phyloP scores from a whole-genome alignment of 2,888 invertebrate species.

The Phortica okadai region DNA sequence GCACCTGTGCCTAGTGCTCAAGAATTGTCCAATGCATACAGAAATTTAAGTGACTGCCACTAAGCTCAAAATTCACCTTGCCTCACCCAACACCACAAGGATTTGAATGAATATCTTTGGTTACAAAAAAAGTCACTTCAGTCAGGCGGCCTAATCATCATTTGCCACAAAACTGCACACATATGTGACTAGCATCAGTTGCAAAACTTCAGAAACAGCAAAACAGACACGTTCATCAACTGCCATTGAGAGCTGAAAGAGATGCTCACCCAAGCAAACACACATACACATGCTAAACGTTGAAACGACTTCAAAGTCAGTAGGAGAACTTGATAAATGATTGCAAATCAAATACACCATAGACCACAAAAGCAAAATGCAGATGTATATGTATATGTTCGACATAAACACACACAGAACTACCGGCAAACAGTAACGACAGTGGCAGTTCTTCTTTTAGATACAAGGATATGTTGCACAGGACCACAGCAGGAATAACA shows the following conservation, averaged over 20 bases:
- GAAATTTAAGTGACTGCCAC: too few species aligned
- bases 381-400: conserved; percentile 3
- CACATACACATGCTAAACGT: not conserved
- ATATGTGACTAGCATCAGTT: not conserved
- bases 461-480: not conserved
- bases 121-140: not conserved
- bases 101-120: too few species aligned
- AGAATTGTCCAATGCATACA: too few species aligned
- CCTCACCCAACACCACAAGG: too few species aligned
- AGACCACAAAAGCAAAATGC: conserved; percentile 29
- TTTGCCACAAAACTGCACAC: not conserved
- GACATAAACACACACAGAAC: not conserved
- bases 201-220: not conserved
- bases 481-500: conserved; percentile 8
- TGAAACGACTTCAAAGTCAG: conserved; percentile 14
- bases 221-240: conserved; percentile 12
- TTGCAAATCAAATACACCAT: conserved; percentile 30
- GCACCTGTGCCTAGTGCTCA: too few species aligned
- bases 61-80: too few species aligned
- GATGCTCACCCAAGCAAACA: not conserved
- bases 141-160: not conserved
- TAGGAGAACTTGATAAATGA: conserved; percentile 28
- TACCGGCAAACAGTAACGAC: not conserved
- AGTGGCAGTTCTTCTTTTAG: not conserved
- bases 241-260: not conserved